A percentile compares a stretch with the other conserved stretches of the same genome.
phyloP scores from a whole-genome alignment of 2,888 invertebrate species.

The Parelbella ahira region DNA sequence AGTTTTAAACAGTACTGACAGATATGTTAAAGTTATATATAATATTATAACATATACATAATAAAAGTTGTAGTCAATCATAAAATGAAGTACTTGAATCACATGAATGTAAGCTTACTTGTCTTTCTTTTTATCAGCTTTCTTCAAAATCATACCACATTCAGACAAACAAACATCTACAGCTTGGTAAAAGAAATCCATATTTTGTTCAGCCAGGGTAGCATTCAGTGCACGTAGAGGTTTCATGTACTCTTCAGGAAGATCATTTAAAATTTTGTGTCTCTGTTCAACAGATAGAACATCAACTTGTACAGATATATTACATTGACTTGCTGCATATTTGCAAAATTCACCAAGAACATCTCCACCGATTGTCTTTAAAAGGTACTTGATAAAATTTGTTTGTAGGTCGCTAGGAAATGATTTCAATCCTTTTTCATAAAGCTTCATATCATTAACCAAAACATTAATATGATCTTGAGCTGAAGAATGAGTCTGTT shows the following conservation, averaged over 20 bases:
- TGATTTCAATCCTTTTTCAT: constrained; percentile 87
- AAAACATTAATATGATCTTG: constrained; percentile 91
- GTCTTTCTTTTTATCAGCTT: constrained; percentile 94
- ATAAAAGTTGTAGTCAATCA: too few species aligned
- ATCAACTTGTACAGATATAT: constrained; percentile 82
- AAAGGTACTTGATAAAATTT: constrained; percentile 88
- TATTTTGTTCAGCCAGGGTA: constrained; percentile 83
- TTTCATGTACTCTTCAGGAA: constrained; percentile 84
- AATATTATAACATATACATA: too few species aligned
- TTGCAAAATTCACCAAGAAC: constrained; percentile 88
- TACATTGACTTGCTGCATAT: constrained; percentile 88
- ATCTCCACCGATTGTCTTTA: constrained; percentile 92
- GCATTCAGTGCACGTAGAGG: constrained; percentile 85
- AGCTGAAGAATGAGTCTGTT: constrained; percentile 89
- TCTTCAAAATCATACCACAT: constrained; percentile 90
- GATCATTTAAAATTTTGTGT: constrained; percentile 85
- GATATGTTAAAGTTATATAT: too few species aligned
- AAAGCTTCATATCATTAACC: constrained; percentile 87
- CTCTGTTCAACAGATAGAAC: constrained; percentile 83
- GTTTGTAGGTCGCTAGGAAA: constrained; percentile 83
- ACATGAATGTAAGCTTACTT: constrained; percentile 50
- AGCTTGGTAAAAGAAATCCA: constrained; percentile 90
- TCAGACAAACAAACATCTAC: constrained; percentile 85
- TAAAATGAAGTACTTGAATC: too few species aligned
- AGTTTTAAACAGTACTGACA: too few species aligned